Evolutionary conservation across 2,888 invertebrate genomes (phyloP).

Genomic region (Stictocephala bisonia): DNA sequence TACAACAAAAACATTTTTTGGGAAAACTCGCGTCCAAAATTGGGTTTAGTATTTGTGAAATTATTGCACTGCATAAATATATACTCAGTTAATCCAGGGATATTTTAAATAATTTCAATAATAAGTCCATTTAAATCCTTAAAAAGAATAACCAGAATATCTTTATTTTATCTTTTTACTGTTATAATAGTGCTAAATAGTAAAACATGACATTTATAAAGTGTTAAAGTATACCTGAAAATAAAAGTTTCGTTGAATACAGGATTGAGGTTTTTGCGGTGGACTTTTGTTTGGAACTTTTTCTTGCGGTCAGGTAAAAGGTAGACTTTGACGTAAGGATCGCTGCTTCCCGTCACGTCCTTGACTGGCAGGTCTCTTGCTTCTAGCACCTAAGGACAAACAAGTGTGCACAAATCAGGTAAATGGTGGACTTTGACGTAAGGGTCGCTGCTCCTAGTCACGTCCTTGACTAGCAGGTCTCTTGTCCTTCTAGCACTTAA

Average conservation of each 20-base stretch:
- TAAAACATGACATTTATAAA: no score
- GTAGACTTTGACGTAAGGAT: constrained; percentile 89
- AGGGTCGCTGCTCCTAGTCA: constrained; percentile 87
- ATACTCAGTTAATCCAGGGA: no score
- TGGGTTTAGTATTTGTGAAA: no score
- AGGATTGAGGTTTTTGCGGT: constrained; percentile 82
- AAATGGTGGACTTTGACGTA: constrained; percentile 87
- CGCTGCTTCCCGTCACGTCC: constrained; percentile 86
- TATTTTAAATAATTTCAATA: no score
- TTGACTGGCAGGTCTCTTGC: constrained; percentile 84
- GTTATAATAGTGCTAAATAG: no score
- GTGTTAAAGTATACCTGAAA: constrained; percentile 71
- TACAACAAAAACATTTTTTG: no score
- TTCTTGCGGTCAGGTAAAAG: constrained; percentile 86
- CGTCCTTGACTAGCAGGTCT: constrained; percentile 85
- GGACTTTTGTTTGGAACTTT: constrained; percentile 87
- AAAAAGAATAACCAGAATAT: no score
- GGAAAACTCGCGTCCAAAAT: no score
- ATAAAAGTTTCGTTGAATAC: constrained; percentile 87
- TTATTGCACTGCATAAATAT: no score
- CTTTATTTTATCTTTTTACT: no score
- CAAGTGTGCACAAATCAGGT: constrained; percentile 78
- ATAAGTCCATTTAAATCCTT: no score
- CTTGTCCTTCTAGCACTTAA: no score
- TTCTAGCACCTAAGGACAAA: constrained; percentile 72